phyloP scores from a whole-genome alignment of 2,888 invertebrate genomes.

The Hipparchia sbordonii region DNA sequence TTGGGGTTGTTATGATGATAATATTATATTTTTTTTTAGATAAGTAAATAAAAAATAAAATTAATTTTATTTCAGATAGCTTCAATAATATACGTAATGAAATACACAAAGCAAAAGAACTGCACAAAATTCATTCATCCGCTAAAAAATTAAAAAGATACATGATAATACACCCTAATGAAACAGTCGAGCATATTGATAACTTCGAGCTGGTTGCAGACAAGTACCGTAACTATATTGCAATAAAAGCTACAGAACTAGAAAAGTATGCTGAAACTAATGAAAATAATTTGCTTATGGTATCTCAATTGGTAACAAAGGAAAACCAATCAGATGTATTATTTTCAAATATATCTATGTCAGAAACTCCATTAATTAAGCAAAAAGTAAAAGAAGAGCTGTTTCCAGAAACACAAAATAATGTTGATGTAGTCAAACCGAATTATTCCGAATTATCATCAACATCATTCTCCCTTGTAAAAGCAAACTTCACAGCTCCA shows the following conservation, averaged over 20 bases:
- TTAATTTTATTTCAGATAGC: conserved; percentile 21
- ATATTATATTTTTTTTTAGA: too few species aligned
- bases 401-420: not conserved
- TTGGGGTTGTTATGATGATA: too few species aligned
- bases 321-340: not conserved
- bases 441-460: not conserved
- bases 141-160: conserved; percentile 40
- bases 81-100: conserved; percentile 10
- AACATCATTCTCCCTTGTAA: too few species aligned
- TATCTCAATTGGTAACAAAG: not conserved
- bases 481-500: not conserved
- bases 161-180: conserved; percentile 54
- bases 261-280: conserved; percentile 50
- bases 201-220: conserved; percentile 45
- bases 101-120: conserved; percentile 11
- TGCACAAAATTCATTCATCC: conserved; percentile 25
- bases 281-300: conserved; percentile 27
- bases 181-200: conserved; percentile 54
- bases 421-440: not conserved
- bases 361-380: not conserved
- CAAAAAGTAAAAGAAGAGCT: not conserved
- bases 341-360: not conserved
- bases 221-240: conserved; percentile 45
- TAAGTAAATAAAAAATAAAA: too few species aligned
- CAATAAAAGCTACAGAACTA: conserved; percentile 46